Evolutionary conservation across 2,113 vertebrate genomes (phyloP).

Genomic region (Henicopernis longicauda): DNA sequence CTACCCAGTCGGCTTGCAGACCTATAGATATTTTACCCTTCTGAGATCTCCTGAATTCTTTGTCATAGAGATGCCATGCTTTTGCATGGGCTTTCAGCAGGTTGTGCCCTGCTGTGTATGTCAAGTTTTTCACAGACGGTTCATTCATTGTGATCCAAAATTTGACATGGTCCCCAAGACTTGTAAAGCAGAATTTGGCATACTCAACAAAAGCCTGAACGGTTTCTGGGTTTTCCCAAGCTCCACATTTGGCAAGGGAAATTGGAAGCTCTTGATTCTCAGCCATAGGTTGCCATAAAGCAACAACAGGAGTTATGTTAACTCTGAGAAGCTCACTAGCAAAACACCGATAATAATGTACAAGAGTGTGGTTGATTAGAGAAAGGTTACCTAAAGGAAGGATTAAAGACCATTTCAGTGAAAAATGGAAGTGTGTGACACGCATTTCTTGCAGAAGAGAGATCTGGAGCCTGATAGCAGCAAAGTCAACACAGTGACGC

Average conservation of each 20-base stretch:
- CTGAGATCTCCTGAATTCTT: conserved; percentile 81
- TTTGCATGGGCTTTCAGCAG: conserved; percentile 87
- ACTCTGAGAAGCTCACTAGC: conserved; percentile 81
- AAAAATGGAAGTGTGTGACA: conserved; percentile 90
- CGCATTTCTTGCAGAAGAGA: conserved; percentile 78
- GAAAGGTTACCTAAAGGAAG: conserved; percentile 82
- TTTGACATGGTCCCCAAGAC: conserved; percentile 83
- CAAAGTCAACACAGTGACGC: conserved; percentile 83
- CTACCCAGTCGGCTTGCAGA: conserved; percentile 91
- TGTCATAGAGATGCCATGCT: conserved; percentile 87
- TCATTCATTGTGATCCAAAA: conserved; percentile 95
- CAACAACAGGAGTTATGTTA: conserved; percentile 89
- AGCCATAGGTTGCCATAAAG: conserved; percentile 85
- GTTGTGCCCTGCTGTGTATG: conserved; percentile 83
- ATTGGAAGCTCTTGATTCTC: conserved; percentile 82
- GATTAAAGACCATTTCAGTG: conserved; percentile 89
- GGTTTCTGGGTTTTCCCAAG: conserved; percentile 84
- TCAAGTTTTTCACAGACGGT: conserved; percentile 82
- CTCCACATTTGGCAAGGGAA: conserved; percentile 74
- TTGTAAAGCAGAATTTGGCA: conserved; percentile 85
- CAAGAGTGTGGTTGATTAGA: conserved; percentile 79
- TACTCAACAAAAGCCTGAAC: conserved; percentile 85
- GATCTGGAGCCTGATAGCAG: conserved; percentile 83
- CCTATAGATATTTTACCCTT: conserved; percentile 87
- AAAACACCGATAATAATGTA: conserved; percentile 89